Percentiles rank a stretch among this genome's conserved stretches.
phyloP scores from a whole-genome alignment of 2,888 invertebrate genomes.

The Steinernema scapterisci region DNA sequence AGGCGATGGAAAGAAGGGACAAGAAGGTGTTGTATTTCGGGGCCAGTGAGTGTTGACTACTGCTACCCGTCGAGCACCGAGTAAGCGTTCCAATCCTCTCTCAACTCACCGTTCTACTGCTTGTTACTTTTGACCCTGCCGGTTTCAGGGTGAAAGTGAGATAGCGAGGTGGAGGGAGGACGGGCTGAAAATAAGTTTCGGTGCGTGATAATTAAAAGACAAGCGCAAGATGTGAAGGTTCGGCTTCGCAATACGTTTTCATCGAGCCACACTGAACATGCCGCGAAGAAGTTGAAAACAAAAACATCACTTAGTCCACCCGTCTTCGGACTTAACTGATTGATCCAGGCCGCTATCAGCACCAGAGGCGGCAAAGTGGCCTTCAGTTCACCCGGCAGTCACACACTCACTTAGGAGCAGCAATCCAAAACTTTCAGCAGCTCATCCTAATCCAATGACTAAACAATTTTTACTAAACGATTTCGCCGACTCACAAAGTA shows the following conservation, averaged over 20 bases:
- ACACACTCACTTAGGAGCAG: not conserved
- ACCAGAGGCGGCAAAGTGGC: no score
- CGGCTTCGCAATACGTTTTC: no score
- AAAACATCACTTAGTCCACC: no score
- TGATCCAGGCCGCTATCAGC: no score
- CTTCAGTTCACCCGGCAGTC: no score
- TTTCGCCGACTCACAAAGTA: not conserved
- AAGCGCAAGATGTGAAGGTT: no score
- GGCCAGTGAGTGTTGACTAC: slow-evolving; percentile 4
- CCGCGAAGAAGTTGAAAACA: no score
- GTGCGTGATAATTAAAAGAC: no score
- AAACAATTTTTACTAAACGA: slow-evolving; percentile 33
- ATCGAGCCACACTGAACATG: no score
- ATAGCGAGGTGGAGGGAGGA: no score
- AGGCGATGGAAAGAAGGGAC: not conserved
- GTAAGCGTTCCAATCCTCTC: not conserved
- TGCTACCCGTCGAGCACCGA: slow-evolving; percentile 6
- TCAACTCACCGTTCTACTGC: not conserved
- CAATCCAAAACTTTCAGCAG: not conserved
- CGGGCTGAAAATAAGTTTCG: not conserved
- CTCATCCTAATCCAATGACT: not conserved
- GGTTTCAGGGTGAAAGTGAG: no score
- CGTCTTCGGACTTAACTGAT: no score
- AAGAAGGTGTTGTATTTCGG: slow-evolving; percentile 28
- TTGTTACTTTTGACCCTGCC: slow-evolving; percentile 1